Evolutionary conservation across 2,888 invertebrate species (phyloP), one percentile per base, ranked within the genome.

Genomic region (Spilarctia lutea): DNA sequence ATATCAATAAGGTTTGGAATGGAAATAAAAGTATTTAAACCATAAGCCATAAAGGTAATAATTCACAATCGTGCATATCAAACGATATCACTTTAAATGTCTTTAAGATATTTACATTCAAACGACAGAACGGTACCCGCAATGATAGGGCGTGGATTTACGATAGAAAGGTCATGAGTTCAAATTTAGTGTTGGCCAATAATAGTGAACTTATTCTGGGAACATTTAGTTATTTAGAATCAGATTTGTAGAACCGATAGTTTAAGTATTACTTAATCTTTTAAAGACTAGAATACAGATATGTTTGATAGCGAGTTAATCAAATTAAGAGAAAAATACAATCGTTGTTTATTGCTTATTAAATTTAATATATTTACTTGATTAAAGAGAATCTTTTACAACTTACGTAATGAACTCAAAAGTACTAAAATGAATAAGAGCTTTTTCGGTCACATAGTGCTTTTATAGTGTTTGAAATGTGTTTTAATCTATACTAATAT

Each of bases 61-160:
- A 71, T 68, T 48, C 67, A 77, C 82, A 82, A 81, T 80, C 84
- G 80, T 83, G 81, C 79, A 80, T 81, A 82, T 82, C 79, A 78
- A 80, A 74, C 35, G 74, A 76, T 74, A 80, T 82, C 74, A 75
- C 70, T 81, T 83, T 75, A 74, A 83, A 79, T 83, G 75, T 78
- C 81, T 83, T 72, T 76, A 69, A 75, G 81, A 81, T 83, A 83
- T 83, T 83, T 83, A 82, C 84, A 82, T 81, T 83, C 68, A 81
- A 82, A 39, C 65, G 63, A 71, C 75, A 68, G 48, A 71, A 75
- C 48, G 63, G 75, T 75, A 67, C 71, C 18, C n/a, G 52, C 35
- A 77, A 72, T 79, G 81, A 83, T 84, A 83, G 78, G 83, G 84
- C 81, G 80, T 79, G 83, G 76, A 84, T 83, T 83, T 84, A 83